These are phyloP conservation scores for Junonia oenone DNA, from an alignment of 2,888 invertebrate genomes.

Conservation along the genomic window DNA sequence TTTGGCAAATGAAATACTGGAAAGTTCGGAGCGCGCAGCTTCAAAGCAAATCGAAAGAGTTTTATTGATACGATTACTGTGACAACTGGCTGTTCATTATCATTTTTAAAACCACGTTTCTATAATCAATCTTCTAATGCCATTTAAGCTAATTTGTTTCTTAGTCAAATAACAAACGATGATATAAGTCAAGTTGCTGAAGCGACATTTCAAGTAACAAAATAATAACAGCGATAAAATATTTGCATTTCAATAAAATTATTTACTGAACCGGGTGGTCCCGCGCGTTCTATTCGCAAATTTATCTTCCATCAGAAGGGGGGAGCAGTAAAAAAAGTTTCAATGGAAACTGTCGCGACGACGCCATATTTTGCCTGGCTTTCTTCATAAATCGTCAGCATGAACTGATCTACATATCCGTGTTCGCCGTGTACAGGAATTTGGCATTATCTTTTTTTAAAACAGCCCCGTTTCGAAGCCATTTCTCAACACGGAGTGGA, in stretches of 20 bases:
- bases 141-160: background rate
- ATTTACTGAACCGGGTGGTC: constrained; percentile 46
- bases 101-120: background rate
- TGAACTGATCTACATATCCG: constrained; percentile 64
- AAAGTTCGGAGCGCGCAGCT: constrained; percentile 13
- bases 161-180: background rate
- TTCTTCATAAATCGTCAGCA: constrained; percentile 67
- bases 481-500: constrained; percentile 23
- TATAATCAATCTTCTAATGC: background rate
- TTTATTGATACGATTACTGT: constrained; percentile 16
- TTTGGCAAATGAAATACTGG: constrained; percentile 22
- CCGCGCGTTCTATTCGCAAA: constrained; percentile 52
- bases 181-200: background rate
- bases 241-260: constrained; percentile 56
- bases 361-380: constrained; percentile 65
- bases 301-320: constrained; percentile 64
- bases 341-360: constrained; percentile 62
- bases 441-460: constrained; percentile 33
- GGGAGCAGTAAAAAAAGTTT: constrained; percentile 63
- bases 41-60: constrained; percentile 16
- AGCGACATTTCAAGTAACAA: background rate
- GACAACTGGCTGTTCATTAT: constrained; percentile 26
- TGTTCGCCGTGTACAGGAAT: constrained; percentile 31
- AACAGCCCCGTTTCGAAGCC: constrained; percentile 25
- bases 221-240: constrained; percentile 19